Conservation (phyloP, 2,888 invertebrate genomes). For the Megamerina dolium region DNA sequence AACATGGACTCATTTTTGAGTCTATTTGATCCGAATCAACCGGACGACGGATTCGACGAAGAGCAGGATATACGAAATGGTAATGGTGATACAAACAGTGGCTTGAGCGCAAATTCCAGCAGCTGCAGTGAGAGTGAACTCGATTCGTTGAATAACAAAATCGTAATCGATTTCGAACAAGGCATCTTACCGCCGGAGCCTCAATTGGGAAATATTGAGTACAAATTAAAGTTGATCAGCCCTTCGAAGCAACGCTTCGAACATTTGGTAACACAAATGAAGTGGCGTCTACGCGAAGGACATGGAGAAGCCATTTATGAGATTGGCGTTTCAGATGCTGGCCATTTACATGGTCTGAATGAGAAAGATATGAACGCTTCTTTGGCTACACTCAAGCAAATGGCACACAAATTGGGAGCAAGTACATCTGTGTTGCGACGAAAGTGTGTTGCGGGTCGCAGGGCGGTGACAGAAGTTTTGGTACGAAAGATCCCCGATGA, state of each 20-base stretch:
- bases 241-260: constrained; percentile 88
- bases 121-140: constrained; percentile 30
- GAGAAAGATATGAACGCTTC: constrained; percentile 81
- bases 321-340: constrained; percentile 89
- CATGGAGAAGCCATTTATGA: constrained; percentile 97
- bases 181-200: constrained; percentile 85
- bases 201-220: constrained; percentile 91
- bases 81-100: constrained; percentile 25
- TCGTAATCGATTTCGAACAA: constrained; percentile 53
- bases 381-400: constrained; percentile 74
- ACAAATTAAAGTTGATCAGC: constrained; percentile 89
- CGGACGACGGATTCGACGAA: constrained; percentile 43
- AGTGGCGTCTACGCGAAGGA: constrained; percentile 94
- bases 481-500: constrained; percentile 85
- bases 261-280: constrained; percentile 97
- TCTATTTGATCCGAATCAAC: constrained; percentile 65
- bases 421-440: constrained; percentile 69
- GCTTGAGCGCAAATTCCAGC: constrained; percentile 24
- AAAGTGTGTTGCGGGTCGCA: constrained; percentile 52
- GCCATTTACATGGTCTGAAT: constrained; percentile 77
- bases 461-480: constrained; percentile 79
- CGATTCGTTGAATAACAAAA: constrained; percentile 32
- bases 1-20: constrained; percentile 77
- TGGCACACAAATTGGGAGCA: constrained; percentile 85
- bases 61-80: constrained; percentile 35